Percentiles rank a stretch among this genome's conserved stretches.
These are phyloP conservation scores for Drosophila vallismaia DNA, from an alignment of 2,888 invertebrate species.

Conservation along the genomic window DNA sequence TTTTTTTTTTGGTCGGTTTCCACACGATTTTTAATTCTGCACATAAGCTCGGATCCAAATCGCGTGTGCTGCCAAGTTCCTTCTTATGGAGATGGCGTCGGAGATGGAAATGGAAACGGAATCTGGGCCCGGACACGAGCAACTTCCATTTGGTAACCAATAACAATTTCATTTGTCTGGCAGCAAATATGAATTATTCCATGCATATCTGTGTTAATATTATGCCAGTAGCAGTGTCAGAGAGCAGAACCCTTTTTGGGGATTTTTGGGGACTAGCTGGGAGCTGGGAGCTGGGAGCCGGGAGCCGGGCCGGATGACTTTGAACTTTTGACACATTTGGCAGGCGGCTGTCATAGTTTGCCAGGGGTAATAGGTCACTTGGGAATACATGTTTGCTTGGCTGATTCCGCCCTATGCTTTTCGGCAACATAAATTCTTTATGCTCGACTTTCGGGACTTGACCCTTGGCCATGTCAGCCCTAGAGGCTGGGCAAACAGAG, in stretches of 20 bases:
- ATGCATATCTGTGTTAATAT: constrained; percentile 65
- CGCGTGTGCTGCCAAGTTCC: constrained; percentile 35
- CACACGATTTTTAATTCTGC: not conserved
- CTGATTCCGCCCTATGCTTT: constrained; percentile 8
- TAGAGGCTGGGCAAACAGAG: not conserved
- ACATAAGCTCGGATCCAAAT: not conserved
- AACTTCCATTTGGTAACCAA: constrained; percentile 23
- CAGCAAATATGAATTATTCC: constrained; percentile 58
- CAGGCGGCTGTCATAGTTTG: constrained; percentile 64
- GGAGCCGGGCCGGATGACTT: constrained; percentile 51
- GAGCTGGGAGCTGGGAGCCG: no score
- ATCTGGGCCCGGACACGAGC: constrained; percentile 23
- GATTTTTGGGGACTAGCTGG: no score
- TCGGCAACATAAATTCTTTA: constrained; percentile 48
- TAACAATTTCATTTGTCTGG: constrained; percentile 37
- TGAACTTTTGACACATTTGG: constrained; percentile 76
- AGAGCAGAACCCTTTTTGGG: constrained; percentile 53
- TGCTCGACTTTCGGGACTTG: constrained; percentile 39
- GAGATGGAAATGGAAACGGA: constrained; percentile 7
- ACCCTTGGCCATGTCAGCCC: constrained; percentile 14
- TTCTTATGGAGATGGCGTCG: constrained; percentile 12
- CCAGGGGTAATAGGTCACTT: constrained; percentile 63
- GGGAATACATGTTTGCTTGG: constrained; percentile 53
- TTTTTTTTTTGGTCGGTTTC: constrained; percentile 6
- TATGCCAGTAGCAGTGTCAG: constrained; percentile 43